Conservation (phyloP, 2,113 vertebrate species). For the Ophiodon elongatus region DNA sequence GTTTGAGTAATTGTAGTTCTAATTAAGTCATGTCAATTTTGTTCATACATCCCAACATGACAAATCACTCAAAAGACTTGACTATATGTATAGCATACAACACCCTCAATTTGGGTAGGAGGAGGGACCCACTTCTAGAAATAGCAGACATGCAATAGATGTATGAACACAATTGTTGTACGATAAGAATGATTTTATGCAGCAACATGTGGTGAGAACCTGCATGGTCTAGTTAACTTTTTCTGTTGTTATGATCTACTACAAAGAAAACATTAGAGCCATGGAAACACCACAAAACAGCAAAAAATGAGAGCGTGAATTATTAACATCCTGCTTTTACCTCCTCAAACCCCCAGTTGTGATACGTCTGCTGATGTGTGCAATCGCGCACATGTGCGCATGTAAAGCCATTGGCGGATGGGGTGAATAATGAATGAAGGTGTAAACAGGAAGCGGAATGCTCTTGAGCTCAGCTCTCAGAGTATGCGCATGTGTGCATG, state of each 20-base stretch:
- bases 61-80: neutral
- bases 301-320: conserved; percentile 59
- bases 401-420: conserved; percentile 71
- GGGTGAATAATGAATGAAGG: conserved; percentile 81
- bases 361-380: conserved; percentile 30
- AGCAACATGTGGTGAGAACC: conserved; percentile 27
- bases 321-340: conserved; percentile 68
- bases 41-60: neutral
- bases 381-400: conserved; percentile 61
- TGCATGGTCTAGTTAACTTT: neutral
- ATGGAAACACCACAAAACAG: conserved; percentile 44
- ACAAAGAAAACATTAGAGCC: conserved; percentile 33
- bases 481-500: conserved; percentile 7
- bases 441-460: conserved; percentile 80
- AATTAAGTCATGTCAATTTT: neutral
- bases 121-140: neutral
- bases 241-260: neutral
- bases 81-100: neutral
- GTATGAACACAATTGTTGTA: neutral
- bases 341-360: conserved; percentile 46
- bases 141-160: neutral
- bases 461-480: conserved; percentile 55
- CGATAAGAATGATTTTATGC: neutral
- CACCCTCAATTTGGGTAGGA: neutral
- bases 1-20: neutral